Base-by-base conservation (phyloP, 2,113 vertebrate species). In the Triplophysa dalaica region DNA sequence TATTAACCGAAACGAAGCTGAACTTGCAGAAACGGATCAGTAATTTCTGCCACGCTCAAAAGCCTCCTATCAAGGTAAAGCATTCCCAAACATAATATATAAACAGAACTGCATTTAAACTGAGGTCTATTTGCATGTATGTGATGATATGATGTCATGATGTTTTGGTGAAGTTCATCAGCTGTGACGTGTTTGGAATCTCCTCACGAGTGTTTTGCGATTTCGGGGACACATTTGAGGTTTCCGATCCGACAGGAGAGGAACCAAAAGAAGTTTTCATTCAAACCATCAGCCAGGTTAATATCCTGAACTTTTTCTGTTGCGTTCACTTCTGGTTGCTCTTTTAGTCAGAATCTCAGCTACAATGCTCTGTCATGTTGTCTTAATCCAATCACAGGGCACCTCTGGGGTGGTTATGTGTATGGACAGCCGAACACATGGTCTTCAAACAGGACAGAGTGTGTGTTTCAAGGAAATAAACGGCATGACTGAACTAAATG, bases 181-280 rank as follows among this genome's bases (percentile, higher is more conserved):
- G 94, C 89, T 93, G 96, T 87, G 97, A 98, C 83, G 78, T 94
- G 0, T 93, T 95, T 63, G 98, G 98, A 67, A 92, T 99, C 87
- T 98, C 95, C 87, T 93, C 94, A 19, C 94, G 94, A 68, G 90
- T 98, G 70, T 99, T 99, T 92, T 99, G 98, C 90, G 98, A 99
- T 87, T 99, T 99, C 2, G 97, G 97, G 74, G 95, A 96, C 43
- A 91, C 93, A 82, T 99, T 99, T 90, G 96, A 98, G 88, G 97
- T 99, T 17, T 92, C 93, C 6, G 98, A 99, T 90, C 92, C 96
- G 67, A 98, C 95, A 0, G 98, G 98, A 91, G 98, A 99, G 85
- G 97, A 98, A 70, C 93, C 95, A 67, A 99, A 96, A 88, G 97
- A 99, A 90, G 89, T 97, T 82, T 98, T 99, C 86, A 96, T 99